Conservation (phyloP, 2,888 invertebrate genomes). For the Ceratothoa steindachneri region DNA sequence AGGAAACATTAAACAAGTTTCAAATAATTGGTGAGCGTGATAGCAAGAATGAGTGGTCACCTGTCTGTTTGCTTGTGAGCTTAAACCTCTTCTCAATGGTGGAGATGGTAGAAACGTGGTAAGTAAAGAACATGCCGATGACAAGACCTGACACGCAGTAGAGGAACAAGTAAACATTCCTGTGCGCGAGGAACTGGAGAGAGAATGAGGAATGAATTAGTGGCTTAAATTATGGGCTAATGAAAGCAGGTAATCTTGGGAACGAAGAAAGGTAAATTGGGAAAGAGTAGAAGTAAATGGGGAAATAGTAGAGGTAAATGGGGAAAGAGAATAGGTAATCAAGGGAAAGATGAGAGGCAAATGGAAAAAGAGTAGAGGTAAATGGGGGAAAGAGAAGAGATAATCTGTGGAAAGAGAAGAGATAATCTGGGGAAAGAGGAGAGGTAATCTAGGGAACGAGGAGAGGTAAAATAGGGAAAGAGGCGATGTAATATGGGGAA, state of each 20-base stretch:
- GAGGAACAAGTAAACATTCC: constrained; percentile 18
- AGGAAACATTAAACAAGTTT: too few species aligned
- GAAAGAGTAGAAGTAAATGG: neutral
- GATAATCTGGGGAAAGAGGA: too few species aligned
- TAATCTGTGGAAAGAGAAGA: too few species aligned
- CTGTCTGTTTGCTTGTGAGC: constrained; percentile 55
- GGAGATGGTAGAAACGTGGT: constrained; percentile 88
- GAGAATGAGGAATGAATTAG: neutral
- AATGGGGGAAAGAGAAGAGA: too few species aligned
- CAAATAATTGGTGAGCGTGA: too few species aligned
- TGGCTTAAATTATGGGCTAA: too few species aligned
- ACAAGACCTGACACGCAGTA: constrained; percentile 36
- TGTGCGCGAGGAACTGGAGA: constrained; percentile 5
- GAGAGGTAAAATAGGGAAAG: too few species aligned
- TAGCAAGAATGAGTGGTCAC: too few species aligned
- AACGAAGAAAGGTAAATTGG: neutral
- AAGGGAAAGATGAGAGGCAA: neutral
- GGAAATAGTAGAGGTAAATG: too few species aligned
- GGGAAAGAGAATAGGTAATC: too few species aligned
- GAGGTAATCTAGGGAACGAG: neutral
- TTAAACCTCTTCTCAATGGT: constrained; percentile 88
- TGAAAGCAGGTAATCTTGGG: too few species aligned
- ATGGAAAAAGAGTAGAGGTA: neutral
- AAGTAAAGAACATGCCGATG: constrained; percentile 83
- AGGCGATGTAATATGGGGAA: too few species aligned